phyloP scores from a whole-genome alignment of 2,888 invertebrate genomes.

The Heliconius ismenius region DNA sequence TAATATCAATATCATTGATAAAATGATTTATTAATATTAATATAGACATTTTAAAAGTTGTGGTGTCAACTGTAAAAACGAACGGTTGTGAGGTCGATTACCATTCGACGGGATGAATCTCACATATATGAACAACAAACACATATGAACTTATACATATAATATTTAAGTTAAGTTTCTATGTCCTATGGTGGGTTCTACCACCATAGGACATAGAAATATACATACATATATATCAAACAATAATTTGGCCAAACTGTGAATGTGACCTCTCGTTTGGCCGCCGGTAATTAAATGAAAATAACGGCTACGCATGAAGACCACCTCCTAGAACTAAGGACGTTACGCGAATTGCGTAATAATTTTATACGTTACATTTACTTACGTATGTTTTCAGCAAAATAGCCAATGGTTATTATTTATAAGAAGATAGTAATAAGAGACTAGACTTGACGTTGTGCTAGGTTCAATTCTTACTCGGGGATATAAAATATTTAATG shows the following conservation, averaged over 20 bases:
- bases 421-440: neutral
- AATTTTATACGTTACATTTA: neutral
- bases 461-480: too few relatives aligned
- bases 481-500: neutral
- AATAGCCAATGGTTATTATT: neutral
- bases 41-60: too few relatives aligned
- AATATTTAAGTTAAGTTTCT: too few relatives aligned
- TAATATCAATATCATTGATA: too few relatives aligned
- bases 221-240: neutral
- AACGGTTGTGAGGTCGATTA: too few relatives aligned
- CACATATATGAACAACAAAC: too few relatives aligned
- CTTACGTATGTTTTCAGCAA: neutral
- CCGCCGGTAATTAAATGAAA: constrained; percentile 43
- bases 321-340: neutral
- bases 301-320: constrained; percentile 35
- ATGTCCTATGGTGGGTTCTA: too few relatives aligned
- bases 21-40: too few relatives aligned
- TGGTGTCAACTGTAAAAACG: too few relatives aligned
- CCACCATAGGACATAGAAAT: neutral
- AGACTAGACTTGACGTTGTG: neutral
- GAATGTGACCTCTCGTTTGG: constrained; percentile 36
- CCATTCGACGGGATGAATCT: too few relatives aligned
- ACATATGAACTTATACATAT: too few relatives aligned
- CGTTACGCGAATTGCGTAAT: constrained; percentile 4
- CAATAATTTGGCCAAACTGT: constrained; percentile 39